Evolutionary conservation across 2,888 invertebrate genomes (phyloP).

Genomic region (Cordilura impudica): DNA sequence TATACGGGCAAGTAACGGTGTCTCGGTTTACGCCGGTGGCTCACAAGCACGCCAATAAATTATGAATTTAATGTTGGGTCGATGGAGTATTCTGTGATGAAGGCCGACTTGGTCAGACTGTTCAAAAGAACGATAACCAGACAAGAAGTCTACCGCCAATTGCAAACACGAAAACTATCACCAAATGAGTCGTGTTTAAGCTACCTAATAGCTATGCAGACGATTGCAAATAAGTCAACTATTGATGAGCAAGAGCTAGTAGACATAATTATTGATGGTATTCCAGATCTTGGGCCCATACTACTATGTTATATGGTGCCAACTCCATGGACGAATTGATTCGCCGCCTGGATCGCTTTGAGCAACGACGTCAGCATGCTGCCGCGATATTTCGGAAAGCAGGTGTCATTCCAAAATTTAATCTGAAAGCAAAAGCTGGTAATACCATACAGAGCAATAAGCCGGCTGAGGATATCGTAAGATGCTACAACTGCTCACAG

Average conservation of each 20-base stretch:
- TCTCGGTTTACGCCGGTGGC: not conserved
- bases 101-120: constrained; percentile 19
- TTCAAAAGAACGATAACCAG: constrained; percentile 37
- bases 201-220: constrained; percentile 33
- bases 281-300: constrained; percentile 23
- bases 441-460: not conserved
- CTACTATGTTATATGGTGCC: constrained; percentile 25
- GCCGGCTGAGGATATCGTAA: not conserved
- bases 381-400: not conserved
- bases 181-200: constrained; percentile 16
- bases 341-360: constrained; percentile 10
- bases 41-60: not conserved
- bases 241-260: constrained; percentile 37
- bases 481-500: constrained; percentile 26
- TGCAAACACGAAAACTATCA: constrained; percentile 10
- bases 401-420: not conserved
- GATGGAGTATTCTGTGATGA: constrained; percentile 16
- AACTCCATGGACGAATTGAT: constrained; percentile 16
- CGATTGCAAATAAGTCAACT: constrained; percentile 18
- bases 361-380: not conserved
- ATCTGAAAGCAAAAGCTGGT: not conserved
- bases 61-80: not conserved
- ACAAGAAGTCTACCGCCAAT: constrained; percentile 38
- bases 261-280: constrained; percentile 43
- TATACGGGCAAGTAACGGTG: not conserved